Evolutionary conservation across 2,797 vertebrate genomes (phyloP).

Genomic region (Acanthurus tractus): DNA sequence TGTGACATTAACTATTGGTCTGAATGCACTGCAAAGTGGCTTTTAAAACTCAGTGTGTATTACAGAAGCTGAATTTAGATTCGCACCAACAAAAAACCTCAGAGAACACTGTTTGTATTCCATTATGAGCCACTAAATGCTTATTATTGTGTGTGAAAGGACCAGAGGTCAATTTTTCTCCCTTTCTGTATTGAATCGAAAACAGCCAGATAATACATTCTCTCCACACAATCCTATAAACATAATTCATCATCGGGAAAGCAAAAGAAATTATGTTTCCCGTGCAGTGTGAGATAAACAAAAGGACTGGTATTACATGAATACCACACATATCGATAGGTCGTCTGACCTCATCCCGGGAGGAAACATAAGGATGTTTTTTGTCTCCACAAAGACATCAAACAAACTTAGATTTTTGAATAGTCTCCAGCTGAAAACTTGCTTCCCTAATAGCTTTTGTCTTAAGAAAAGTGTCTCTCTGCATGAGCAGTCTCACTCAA

Average conservation of each 20-base stretch:
- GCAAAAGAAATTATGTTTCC: constrained; percentile 66
- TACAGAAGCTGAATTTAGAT: constrained; percentile 3
- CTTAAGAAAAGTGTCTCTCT: constrained; percentile 13
- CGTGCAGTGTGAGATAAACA: constrained; percentile 56
- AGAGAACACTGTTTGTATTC: constrained; percentile 41
- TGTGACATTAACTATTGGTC: constrained; percentile 12
- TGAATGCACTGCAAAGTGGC: constrained; percentile 28
- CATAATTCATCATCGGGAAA: constrained; percentile 73
- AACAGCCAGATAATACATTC: constrained; percentile 68
- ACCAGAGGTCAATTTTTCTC: constrained; percentile 56
- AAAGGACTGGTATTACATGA: constrained; percentile 54
- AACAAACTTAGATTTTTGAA: constrained; percentile 37
- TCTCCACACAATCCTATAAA: constrained; percentile 58
- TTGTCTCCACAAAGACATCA: constrained; percentile 1
- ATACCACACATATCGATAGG: constrained; percentile 51
- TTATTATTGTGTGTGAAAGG: constrained; percentile 62
- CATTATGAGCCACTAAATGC: constrained; percentile 67
- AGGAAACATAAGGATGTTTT: constrained; percentile 24
- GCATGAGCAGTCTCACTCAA: constrained; percentile 46
- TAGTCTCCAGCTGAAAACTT: constrained; percentile 16
- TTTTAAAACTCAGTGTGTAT: constrained; percentile 19
- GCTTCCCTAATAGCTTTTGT: constrained; percentile 23
- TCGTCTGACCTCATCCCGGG: constrained; percentile 47
- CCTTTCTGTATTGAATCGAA: constrained; percentile 61
- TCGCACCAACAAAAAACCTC: background rate